Conservation (phyloP, 2,113 vertebrate species). For the Eubucco bourcierii region DNA sequence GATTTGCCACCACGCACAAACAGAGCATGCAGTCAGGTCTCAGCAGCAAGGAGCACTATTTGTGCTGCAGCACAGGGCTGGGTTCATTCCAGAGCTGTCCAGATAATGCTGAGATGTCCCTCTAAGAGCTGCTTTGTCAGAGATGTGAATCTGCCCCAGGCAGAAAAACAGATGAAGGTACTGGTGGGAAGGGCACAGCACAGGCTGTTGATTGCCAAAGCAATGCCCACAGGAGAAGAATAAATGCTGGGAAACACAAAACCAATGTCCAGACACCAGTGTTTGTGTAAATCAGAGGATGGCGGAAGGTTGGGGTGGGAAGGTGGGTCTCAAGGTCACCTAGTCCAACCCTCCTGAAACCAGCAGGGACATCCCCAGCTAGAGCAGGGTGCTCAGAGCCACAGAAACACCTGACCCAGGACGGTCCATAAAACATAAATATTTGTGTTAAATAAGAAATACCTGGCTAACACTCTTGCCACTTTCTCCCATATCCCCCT, state of each 20-base stretch:
- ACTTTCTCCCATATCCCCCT: too few species aligned
- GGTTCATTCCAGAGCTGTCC: rapidly evolving
- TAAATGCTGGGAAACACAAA: not conserved
- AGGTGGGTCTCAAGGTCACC: not conserved
- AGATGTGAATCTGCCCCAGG: not conserved
- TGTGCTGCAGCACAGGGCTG: rapidly evolving
- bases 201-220: not conserved
- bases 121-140: not conserved
- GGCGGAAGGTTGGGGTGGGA: not conserved
- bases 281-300: not conserved
- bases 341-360: not conserved
- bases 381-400: too few species aligned
- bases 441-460: too few species aligned
- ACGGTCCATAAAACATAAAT: too few species aligned
- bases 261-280: not conserved
- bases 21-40: not conserved
- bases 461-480: too few species aligned
- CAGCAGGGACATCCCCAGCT: too few species aligned
- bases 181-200: not conserved
- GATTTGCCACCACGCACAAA: not conserved
- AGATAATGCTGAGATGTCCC: not conserved
- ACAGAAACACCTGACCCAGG: too few species aligned
- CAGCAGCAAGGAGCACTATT: not conserved
- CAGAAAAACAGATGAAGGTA: not conserved
- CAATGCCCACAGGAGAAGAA: not conserved